These are phyloP conservation scores for Epinotia bilunana DNA, from an alignment of 2,888 invertebrate species.

Conservation along the genomic window DNA sequence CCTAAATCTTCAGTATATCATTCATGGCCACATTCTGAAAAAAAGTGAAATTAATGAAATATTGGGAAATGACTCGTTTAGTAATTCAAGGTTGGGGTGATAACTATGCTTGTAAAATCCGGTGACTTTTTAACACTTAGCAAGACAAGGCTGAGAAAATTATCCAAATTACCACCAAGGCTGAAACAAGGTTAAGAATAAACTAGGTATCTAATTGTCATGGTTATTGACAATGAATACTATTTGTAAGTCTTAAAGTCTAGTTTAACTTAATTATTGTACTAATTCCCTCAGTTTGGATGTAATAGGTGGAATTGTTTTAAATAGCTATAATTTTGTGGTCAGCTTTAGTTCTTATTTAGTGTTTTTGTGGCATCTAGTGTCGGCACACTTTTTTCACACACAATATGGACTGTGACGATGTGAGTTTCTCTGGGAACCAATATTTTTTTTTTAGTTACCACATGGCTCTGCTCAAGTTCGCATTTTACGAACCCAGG, in stretches of 20 bases:
- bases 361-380: constrained; percentile 9
- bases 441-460: not conserved
- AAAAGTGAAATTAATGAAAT: too few relatives aligned
- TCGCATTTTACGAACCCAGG: too few relatives aligned
- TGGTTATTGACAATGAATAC: not conserved
- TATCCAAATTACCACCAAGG: constrained; percentile 20
- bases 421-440: constrained; percentile 28
- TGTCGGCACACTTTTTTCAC: not conserved
- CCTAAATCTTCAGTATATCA: too few relatives aligned
- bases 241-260: constrained; percentile 2
- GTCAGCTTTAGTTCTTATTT: not conserved
- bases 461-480: too few relatives aligned
- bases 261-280: not conserved
- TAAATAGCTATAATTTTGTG: constrained; percentile 6
- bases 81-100: too few relatives aligned
- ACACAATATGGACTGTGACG: constrained; percentile 33
- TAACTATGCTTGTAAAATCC: not conserved
- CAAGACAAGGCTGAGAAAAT: constrained; percentile 18
- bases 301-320: constrained; percentile 20
- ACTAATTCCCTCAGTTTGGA: constrained; percentile 1
- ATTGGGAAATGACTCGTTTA: too few relatives aligned
- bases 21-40: too few relatives aligned
- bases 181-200: constrained; percentile 3
- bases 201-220: not conserved
- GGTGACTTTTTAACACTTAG: constrained; percentile 27